A percentile compares a stretch with the other conserved stretches of the same genome.
phyloP scores from a whole-genome alignment of 2,888 invertebrate genomes.

The Pocota personata region DNA sequence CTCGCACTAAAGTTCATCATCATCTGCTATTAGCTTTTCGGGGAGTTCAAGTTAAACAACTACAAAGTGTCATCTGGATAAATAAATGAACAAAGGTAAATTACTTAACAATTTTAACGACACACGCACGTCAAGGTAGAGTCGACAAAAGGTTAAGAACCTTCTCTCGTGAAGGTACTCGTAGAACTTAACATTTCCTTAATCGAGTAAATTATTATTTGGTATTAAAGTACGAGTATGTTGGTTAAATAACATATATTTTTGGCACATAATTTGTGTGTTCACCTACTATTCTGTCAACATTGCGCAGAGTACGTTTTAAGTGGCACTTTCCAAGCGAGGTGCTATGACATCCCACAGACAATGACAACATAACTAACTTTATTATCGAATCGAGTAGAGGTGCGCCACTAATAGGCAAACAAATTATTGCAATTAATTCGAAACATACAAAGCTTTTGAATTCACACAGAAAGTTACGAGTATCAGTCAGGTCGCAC shows the following conservation, averaged over 20 bases:
- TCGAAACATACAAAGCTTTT: slow-evolving; percentile 29
- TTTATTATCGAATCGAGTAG: not conserved
- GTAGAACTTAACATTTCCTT: not conserved
- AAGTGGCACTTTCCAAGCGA: not conserved
- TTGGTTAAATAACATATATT: not conserved
- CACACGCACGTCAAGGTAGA: slow-evolving; percentile 48
- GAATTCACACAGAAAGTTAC: slow-evolving; percentile 8
- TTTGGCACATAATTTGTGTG: not conserved
- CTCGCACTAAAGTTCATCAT: slow-evolving; percentile 36
- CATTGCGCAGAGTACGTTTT: not conserved
- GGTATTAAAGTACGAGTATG: not conserved
- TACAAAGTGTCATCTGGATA: slow-evolving; percentile 36
- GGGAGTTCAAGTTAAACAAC: slow-evolving; percentile 49
- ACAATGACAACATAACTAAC: not conserved
- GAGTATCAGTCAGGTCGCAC: slow-evolving; percentile 12
- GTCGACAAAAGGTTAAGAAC: slow-evolving; percentile 46
- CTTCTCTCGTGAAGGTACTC: slow-evolving; percentile 1
- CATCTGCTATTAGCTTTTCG: slow-evolving; percentile 40
- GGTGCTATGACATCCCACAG: not conserved
- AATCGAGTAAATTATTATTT: not conserved
- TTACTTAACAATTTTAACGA: slow-evolving; percentile 35
- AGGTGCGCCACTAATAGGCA: slow-evolving; percentile 25
- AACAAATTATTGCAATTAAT: slow-evolving; percentile 20
- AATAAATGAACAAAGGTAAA: slow-evolving; percentile 37
- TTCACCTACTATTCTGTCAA: not conserved